These are phyloP conservation scores for Psittacula echo DNA, from an alignment of 2,797 vertebrate species.

Conservation along the genomic window DNA sequence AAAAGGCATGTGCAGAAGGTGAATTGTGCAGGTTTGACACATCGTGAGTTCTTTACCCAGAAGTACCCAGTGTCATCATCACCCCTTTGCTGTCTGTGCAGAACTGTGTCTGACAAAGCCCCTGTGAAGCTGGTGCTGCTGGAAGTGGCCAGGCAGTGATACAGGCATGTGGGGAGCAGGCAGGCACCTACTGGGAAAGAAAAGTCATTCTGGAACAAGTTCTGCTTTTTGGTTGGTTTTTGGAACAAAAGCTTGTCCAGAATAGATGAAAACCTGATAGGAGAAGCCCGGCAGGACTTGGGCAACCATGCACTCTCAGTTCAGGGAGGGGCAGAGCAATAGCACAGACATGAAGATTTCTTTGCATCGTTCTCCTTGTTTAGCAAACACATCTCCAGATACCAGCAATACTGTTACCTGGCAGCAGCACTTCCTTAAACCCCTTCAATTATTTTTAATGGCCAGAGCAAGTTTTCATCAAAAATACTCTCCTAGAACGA, in stretches of 20 bases:
- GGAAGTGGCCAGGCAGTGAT: neutral
- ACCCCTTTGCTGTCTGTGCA: neutral
- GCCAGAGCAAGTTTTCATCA: conserved; percentile 35
- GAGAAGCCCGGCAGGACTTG: neutral
- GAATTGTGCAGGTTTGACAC: neutral
- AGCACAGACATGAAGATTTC: neutral
- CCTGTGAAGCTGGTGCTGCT: neutral
- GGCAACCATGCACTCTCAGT: neutral
- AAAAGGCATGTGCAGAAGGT: neutral
- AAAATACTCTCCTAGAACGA: neutral
- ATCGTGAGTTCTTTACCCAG: neutral
- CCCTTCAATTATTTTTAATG: neutral
- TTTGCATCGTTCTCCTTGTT: neutral
- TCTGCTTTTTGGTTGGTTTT: neutral
- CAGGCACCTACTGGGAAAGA: neutral
- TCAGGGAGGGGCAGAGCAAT: neutral
- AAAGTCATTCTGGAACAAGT: neutral
- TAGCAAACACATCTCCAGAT: conserved; percentile 48
- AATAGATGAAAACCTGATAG: neutral
- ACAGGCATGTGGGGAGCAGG: neutral
- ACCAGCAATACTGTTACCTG: neutral
- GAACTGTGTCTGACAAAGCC: neutral
- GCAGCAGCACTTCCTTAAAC: conserved; percentile 15
- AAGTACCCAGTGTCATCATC: neutral
- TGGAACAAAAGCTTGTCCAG: neutral